Base-by-base conservation (phyloP, 1,140 invertebrate genomes). In the Papilio polytes region DNA sequence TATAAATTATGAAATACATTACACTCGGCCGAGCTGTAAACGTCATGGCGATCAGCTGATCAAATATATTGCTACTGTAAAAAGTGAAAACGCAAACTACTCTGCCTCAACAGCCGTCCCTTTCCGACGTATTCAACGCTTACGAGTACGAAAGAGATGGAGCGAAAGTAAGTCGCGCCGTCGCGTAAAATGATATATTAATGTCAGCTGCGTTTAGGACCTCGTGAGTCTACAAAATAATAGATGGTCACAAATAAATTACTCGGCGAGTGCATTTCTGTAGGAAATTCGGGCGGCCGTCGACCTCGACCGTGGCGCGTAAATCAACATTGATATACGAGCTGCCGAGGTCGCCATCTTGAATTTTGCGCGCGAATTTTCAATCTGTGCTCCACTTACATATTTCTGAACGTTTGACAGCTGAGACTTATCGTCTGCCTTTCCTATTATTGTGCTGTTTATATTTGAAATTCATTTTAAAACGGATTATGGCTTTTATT, bases 31-130 rank as follows among this genome's bases (percentile, higher is more conserved):
- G 86, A 85, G 89, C 90, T 90, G 89, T 94, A 94, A 94, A 95
- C 90, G 94, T 95, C 94, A 94, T 87, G 85, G 80, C 91, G 94
- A 95, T 95, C 94, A 95, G 94, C 94, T 95, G 94, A 94, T 95
- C 92, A 95, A 95, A 95, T 95, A 95, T 94, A 95, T 94, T 94
- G 92, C 94, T 93, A 93, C 93, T 94, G 94, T 95, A 95, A 95
- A 95, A 95, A 95, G 92, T 95, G 94, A 95, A 95, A 95, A 93
- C 94, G 90, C 89, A 89, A 92, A 94, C 92, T 91, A 91, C 88
- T 89, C 88, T 89, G 88, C 85, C 88, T 88, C 87, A 80, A 83
- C 12, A 80, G 76, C 82, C 72, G 86, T 94, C 92, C 80, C 89
- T 83, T 76, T 95, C 90, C 20, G 48, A 63, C 87, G 6, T 56